Evolutionary conservation across 2,113 vertebrate genomes (phyloP), one percentile per base, ranked within the genome.

Genomic region (Zapornia atra): DNA sequence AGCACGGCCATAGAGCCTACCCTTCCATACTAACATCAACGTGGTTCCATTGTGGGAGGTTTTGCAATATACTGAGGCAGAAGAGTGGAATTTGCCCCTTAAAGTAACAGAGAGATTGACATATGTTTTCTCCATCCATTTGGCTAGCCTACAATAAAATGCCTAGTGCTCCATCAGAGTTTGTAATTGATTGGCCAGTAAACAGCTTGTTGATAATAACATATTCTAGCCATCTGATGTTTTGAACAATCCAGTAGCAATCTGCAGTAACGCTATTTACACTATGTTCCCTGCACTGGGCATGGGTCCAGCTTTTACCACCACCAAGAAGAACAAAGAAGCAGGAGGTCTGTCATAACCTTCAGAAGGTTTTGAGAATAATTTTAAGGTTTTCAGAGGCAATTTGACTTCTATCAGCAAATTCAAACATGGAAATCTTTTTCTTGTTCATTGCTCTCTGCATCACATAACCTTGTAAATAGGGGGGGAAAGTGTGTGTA

Each of bases 211-310:
- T 94, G 50, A 92, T 96, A 75, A 92, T 96, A 97, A 85, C 76
- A 96, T 95, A 97, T 95, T 96, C 92, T 70, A 84, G 2, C 76
- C 81, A 96, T 95, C 73, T 97, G 81, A 93, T 96, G 91, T 96
- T 97, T 95, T 97, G 88, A 96, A 59, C 76, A 79, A 92, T 61
- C 82, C 56, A 89, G 46, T 81, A 80, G 79, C 89, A 96, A 92
- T 90, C 94, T 95, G 68, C 66, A 97, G 81, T 51, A 77, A 85
- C 1, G 12, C 16, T 80, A 78, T 68, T 86, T 93, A 90, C 53
- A 69, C 88, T 91, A 8, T 86, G 65, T 93, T 95, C 44, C 42
- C 84, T 82, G 60, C 18, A 15, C 86, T 73, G 88, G 84, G 88
- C 46, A 59, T 65, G 29, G 26, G 50, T 92, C 93, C 93, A 93